Evolutionary conservation across 2,797 vertebrate genomes (phyloP), one percentile per base, ranked within the genome.

Genomic region (Rhadinocentrus ornatus): DNA sequence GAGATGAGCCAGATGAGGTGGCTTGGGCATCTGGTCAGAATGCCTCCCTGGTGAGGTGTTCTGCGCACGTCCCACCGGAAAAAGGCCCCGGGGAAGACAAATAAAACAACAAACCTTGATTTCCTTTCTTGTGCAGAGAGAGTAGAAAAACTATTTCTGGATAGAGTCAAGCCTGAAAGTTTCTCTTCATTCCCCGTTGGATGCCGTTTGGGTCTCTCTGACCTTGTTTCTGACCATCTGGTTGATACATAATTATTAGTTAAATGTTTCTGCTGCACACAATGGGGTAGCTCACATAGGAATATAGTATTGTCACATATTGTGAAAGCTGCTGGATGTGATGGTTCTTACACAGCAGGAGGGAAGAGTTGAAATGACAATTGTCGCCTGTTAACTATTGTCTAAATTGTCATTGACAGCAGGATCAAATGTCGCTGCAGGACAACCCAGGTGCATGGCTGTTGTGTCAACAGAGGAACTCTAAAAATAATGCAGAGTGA

Each of bases 141-240:
- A 77, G 77, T 32, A 37, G 52, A 75, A 58, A 34, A 41, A 57
- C 84, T 93, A 92, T 93, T 92, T 88, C 71, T 35, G 85, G 86
- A 72, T 67, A 64, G 26, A 1, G 62, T 73, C 29, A 16, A 50
- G 66, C 59, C 80, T 62, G 61, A 58, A 74, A 66, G 73, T 58
- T 50, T 82, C 73, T 82, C 84, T 88, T 75, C 15, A 1, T 68
- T 82, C 82, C 75, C 64, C 1, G 44, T 61, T 35, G 77, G 81
- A 80, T 81, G 88, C 57, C 82, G 12, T 70, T 75, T 1, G 73
- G 78, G 87, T 68, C 59, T 78, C 60, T 68, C 53, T 80, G 85
- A 81, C 89, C 86, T 91, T 81, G 80, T 78, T 79, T 73, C 68
- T 76, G 52, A 1, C 66, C 86, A 86, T 80, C 78, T 86, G 86